A percentile compares a stretch with the other conserved stretches of the same genome.
Evolutionary conservation across 1,140 invertebrate species (phyloP).

Genomic region (Papilio polytes): DNA sequence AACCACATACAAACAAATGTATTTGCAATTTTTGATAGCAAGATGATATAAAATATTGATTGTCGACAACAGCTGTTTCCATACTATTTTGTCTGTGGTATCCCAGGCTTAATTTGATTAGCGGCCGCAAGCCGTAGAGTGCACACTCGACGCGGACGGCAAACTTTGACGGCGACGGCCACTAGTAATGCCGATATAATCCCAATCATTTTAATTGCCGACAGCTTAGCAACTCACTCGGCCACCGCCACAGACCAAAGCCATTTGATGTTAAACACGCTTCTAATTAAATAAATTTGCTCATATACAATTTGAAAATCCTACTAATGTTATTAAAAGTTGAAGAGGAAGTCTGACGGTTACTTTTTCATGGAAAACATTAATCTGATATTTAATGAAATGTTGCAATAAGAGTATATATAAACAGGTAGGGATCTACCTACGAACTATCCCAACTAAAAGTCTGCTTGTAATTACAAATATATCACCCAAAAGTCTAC

Average conservation of each 20-base stretch:
- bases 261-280: conserved; percentile 27
- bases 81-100: conserved; percentile 54
- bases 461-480: too few relatives aligned
- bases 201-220: conserved; percentile 59
- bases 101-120: conserved; percentile 81
- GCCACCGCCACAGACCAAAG: conserved; percentile 7
- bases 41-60: not conserved
- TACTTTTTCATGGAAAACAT: not conserved
- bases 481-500: too few relatives aligned
- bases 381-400: not conserved
- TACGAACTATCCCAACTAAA: too few relatives aligned
- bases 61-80: conserved; percentile 45
- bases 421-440: too few relatives aligned
- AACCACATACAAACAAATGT: too few relatives aligned
- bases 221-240: conserved; percentile 32
- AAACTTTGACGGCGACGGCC: conserved; percentile 61
- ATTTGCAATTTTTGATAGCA: too few relatives aligned
- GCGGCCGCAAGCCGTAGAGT: conserved; percentile 71
- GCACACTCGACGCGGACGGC: conserved; percentile 63
- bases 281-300: conserved; percentile 25
- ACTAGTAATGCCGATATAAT: conserved; percentile 58
- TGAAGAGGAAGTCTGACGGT: not conserved
- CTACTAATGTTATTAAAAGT: not conserved
- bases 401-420: not conserved
- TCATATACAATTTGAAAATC: conserved; percentile 6